These are phyloP conservation scores for Conus canariensis DNA, from an alignment of 2,888 invertebrate genomes.

Conservation along the genomic window DNA sequence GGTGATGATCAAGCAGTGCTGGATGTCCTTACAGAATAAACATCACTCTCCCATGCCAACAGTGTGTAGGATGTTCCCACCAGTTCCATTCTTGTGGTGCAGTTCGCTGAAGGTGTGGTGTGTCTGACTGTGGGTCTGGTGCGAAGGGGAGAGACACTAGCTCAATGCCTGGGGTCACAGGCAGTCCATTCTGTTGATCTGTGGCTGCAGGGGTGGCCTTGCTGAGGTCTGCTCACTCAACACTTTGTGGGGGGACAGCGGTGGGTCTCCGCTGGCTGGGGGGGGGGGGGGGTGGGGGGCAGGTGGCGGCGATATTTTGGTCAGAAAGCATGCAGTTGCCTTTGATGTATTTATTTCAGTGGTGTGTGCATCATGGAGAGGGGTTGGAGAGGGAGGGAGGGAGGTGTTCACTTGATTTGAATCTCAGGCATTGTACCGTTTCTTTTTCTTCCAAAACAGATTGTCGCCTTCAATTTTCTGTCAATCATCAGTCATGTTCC, in stretches of 20 bases:
- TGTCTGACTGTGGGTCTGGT: background rate
- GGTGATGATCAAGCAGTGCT: too few relatives aligned
- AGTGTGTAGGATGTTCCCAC: too few relatives aligned
- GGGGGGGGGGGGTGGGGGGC: background rate
- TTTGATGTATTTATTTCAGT: constrained; percentile 28
- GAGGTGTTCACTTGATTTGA: constrained; percentile 14
- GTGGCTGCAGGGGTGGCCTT: background rate
- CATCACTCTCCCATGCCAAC: too few relatives aligned
- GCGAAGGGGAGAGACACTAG: too few relatives aligned
- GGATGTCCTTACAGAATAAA: too few relatives aligned
- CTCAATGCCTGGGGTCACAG: background rate
- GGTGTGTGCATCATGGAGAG: constrained; percentile 7
- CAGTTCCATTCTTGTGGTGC: background rate
- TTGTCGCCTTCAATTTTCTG: background rate
- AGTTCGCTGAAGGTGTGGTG: background rate
- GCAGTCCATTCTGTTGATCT: background rate
- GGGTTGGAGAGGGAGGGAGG: background rate
- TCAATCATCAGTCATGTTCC: background rate
- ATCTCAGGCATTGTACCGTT: constrained; percentile 22
- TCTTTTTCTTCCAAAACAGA: background rate
- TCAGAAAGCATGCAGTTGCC: constrained; percentile 26
- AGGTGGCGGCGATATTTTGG: background rate
- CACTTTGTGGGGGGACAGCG: background rate
- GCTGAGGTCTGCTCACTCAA: background rate
- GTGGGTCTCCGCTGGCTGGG: too few relatives aligned